Conservation (phyloP, 2,113 vertebrate genomes). For the Hippopotamus amphibius region DNA sequence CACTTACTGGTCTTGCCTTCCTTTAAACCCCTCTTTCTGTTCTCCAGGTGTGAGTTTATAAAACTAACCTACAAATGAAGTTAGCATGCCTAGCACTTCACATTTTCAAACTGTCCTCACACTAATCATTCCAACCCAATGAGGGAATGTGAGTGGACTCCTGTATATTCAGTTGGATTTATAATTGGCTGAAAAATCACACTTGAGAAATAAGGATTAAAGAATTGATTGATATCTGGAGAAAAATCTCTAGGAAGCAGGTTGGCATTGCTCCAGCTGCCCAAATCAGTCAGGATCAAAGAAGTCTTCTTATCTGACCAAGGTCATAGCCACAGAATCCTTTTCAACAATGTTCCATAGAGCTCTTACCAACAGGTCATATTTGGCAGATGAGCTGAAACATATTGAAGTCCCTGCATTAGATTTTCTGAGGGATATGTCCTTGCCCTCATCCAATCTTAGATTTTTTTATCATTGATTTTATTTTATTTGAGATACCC, state of each 20-base stretch:
- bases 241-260: not conserved
- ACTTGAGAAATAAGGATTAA: not conserved
- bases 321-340: not conserved
- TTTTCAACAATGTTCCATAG: not conserved
- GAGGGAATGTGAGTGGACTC: not conserved
- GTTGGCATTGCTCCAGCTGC: not conserved
- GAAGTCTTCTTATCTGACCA: not conserved
- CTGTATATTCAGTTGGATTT: not conserved
- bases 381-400: not conserved
- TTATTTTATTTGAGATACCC: slow-evolving; percentile 24
- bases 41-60: not conserved
- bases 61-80: not conserved
- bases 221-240: not conserved
- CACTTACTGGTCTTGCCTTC: not conserved
- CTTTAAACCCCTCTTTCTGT: not conserved
- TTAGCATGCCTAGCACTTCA: not conserved
- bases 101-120: not conserved
- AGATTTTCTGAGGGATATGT: not conserved
- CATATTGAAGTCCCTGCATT: not conserved
- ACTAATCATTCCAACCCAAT: not conserved
- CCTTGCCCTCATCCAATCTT: not conserved
- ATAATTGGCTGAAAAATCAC: not conserved
- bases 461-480: not conserved
- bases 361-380: not conserved
- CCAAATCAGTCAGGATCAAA: not conserved